Conservation (phyloP, 2,888 invertebrate genomes). For the Pardosa pseudoannulata region DNA sequence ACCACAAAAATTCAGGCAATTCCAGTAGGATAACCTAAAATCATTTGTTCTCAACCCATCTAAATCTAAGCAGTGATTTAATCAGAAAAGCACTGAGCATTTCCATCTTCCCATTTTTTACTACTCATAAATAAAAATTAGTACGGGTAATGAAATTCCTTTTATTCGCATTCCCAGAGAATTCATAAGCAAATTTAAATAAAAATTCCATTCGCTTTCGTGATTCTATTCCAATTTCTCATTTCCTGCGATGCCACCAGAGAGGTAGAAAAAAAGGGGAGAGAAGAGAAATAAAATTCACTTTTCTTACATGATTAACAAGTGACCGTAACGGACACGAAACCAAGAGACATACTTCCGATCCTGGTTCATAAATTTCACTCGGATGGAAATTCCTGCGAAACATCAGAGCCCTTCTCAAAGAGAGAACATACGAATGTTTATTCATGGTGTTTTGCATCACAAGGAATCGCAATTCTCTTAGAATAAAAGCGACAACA, state of each 20-base stretch:
- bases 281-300: background rate
- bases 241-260: no score
- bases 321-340: conserved; percentile 1
- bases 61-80: background rate
- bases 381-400: background rate
- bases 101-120: background rate
- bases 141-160: conserved; percentile 10
- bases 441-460: background rate
- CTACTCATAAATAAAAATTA: conserved; percentile 11
- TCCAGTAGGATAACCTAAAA: background rate
- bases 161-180: background rate
- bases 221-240: background rate
- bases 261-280: background rate
- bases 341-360: background rate
- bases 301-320: background rate
- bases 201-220: background rate
- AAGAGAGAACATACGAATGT: background rate
- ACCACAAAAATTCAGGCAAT: background rate
- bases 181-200: background rate
- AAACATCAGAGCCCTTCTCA: background rate
- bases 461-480: background rate
- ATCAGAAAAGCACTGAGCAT: background rate
- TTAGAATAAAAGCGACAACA: background rate
- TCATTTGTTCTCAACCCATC: background rate
- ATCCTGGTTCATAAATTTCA: background rate